Evolutionary conservation across 1,140 invertebrate species (phyloP).

Genomic region (Heliconius himera): DNA sequence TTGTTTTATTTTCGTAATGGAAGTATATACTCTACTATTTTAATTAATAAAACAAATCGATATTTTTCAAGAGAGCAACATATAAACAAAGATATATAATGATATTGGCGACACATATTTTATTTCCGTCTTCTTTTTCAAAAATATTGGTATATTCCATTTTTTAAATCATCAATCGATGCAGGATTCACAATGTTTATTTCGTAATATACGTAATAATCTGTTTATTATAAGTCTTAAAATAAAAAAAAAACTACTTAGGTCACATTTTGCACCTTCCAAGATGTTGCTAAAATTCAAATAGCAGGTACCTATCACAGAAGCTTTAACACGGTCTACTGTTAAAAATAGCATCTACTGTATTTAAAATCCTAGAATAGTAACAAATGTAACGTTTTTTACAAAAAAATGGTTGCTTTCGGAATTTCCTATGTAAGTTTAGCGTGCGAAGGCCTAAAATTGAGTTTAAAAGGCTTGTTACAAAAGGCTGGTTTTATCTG

Average conservation of each 20-base stretch:
- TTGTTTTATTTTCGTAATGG: too few species aligned
- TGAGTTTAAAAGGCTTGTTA: conserved; percentile 19
- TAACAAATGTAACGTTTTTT: conserved; percentile 15
- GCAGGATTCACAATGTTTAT: too few species aligned
- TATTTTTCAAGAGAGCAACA: too few species aligned
- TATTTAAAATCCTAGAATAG: conserved; percentile 4
- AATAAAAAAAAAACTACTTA: neutral
- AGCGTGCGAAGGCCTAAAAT: neutral
- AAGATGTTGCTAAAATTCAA: neutral
- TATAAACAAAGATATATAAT: too few species aligned
- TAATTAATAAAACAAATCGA: too few species aligned
- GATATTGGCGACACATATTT: too few species aligned
- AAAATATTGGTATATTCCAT: too few species aligned
- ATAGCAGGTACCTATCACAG: neutral
- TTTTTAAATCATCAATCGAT: too few species aligned
- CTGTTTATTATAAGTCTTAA: neutral
- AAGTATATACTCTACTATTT: too few species aligned
- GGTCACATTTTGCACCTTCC: neutral
- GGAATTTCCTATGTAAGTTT: neutral
- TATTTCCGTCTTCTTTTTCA: too few species aligned
- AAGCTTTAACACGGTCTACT: neutral
- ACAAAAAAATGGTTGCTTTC: neutral
- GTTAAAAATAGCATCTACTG: conserved; percentile 1
- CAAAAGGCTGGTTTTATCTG: conserved; percentile 46
- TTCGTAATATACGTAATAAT: too few species aligned